Evolutionary conservation across 2,113 vertebrate species (phyloP), one percentile per base, ranked within the genome.

Genomic region (Mustela nigripes): DNA sequence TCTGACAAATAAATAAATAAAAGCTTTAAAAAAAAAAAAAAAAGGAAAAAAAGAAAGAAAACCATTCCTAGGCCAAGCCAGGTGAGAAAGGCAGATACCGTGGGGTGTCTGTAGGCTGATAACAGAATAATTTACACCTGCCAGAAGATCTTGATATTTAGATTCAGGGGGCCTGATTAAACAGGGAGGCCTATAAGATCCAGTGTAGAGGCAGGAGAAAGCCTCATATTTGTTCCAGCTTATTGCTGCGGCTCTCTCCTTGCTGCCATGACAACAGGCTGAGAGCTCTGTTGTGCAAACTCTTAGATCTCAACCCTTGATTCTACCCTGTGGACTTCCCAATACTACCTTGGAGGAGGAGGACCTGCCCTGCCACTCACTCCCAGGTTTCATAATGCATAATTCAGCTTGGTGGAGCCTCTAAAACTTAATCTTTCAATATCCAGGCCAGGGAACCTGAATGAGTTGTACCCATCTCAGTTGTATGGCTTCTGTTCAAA

Each of bases 81-180:
- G 67, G 16, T 73, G 53, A 56, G 48, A 78, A 62, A 74, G 36
- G n/a, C 67, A 91, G 53, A 88, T 42, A n/a, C 28, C 42, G 1
- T n/a, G 62, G 56, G 67, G 48, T 45, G 19, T 89, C 82, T 18
- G 5, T 48, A 48, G 21, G 18, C 31, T 78, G 73, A 65, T 45
- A 24, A 82, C 9, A 91, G 76, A 63, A 48, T 88, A 36, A 45
- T 96, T 89, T 76, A 76, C 24, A 96, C 65, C 73, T 89, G 16
- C 63, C 31, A 53, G 45, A 81, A 90, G 50, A 84, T 62, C 50
- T 50, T 48, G 26, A 65, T 69, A 42, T 39, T 89, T 65, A 81
- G 60, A 79, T 82, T 74, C 36, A 28, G 22, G 45, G 15, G 8
- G 4, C 53, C 86, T 71, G 60, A 81, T 85, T 21, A 74, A 92